These are phyloP conservation scores for Gnathonemus longibarbis DNA, from an alignment of 2,113 vertebrate genomes.

Conservation along the genomic window DNA sequence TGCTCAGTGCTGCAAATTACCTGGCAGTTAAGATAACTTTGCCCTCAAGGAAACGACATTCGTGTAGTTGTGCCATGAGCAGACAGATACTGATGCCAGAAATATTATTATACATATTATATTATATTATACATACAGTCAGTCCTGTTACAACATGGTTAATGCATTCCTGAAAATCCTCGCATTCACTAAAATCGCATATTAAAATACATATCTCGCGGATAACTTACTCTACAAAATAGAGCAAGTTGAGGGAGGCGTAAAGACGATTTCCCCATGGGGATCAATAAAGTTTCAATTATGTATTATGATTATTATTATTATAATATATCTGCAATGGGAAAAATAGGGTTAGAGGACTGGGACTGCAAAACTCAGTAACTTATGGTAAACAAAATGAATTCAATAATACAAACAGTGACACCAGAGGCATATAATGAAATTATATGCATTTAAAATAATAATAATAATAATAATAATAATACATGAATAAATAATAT, in stretches of 20 bases:
- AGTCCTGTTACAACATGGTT: neutral
- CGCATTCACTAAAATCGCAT: neutral
- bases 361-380: neutral
- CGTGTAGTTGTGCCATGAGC: neutral
- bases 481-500: neutral
- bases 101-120: neutral
- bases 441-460: neutral
- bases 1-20: constrained; percentile 23
- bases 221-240: too few relatives aligned
- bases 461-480: neutral
- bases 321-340: neutral
- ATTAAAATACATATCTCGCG: neutral
- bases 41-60: constrained; percentile 19
- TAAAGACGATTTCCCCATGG: too few relatives aligned
- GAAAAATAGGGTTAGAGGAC: neutral
- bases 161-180: neutral
- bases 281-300: too few relatives aligned
- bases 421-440: neutral
- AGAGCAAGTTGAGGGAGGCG: too few relatives aligned
- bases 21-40: constrained; percentile 25
- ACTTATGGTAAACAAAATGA: neutral
- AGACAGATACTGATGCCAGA: neutral
- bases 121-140: neutral
- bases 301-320: too few relatives aligned
- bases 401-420: neutral